Conservation (phyloP, 2,888 invertebrate genomes). For the Malacosoma neustria region DNA sequence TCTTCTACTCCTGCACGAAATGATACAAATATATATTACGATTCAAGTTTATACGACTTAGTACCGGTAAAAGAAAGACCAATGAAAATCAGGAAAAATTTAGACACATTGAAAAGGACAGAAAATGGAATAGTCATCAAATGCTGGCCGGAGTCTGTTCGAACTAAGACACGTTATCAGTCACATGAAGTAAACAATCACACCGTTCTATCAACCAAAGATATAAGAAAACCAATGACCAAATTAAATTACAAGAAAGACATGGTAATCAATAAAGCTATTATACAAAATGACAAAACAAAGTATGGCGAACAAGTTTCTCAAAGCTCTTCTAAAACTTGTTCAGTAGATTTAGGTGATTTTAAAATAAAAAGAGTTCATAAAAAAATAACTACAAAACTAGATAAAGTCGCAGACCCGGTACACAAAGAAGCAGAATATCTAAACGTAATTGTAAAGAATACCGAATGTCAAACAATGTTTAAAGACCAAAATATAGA, state of each 20-base stretch:
- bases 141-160: slow-evolving; percentile 26
- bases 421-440: slow-evolving; percentile 29
- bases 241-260: slow-evolving; percentile 5
- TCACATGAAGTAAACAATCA: slow-evolving; percentile 19
- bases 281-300: not conserved
- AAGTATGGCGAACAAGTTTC: slow-evolving; percentile 4
- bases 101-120: slow-evolving; percentile 20
- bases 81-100: slow-evolving; percentile 20
- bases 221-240: slow-evolving; percentile 9
- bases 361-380: slow-evolving; percentile 25
- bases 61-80: slow-evolving; percentile 50
- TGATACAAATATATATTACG: slow-evolving; percentile 31
- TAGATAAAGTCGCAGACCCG: slow-evolving; percentile 7
- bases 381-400: slow-evolving; percentile 9
- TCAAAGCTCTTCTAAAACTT: slow-evolving; percentile 24
- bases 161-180: slow-evolving; percentile 17
- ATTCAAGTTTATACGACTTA: slow-evolving; percentile 48
- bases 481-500: slow-evolving; percentile 13
- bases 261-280: slow-evolving; percentile 8
- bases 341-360: slow-evolving; percentile 34
- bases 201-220: slow-evolving; percentile 8
- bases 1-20: slow-evolving; percentile 10
- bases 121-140: slow-evolving; percentile 18
- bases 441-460: slow-evolving; percentile 22
- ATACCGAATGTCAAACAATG: slow-evolving; percentile 34